These are phyloP conservation scores for Brachynemurus nebulosus DNA, from an alignment of 2,888 invertebrate genomes.

Conservation along the genomic window DNA sequence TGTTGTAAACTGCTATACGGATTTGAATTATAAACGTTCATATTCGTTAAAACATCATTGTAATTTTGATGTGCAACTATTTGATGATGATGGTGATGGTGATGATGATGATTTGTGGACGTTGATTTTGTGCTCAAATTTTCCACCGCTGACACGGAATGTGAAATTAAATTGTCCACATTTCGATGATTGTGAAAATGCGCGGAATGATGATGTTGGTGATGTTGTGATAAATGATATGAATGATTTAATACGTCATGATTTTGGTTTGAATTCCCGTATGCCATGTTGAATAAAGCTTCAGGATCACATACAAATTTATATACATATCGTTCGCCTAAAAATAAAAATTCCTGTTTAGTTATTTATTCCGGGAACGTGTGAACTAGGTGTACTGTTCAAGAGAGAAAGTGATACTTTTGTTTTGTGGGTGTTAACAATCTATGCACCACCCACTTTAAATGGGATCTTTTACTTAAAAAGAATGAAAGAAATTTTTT, in stretches of 20 bases:
- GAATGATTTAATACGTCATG: background rate
- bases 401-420: too few relatives aligned
- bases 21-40: conserved; percentile 7
- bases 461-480: background rate
- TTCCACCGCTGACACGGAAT: conserved; percentile 23
- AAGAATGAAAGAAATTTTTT: conserved; percentile 12
- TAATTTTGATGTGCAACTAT: conserved; percentile 22
- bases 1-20: conserved; percentile 10
- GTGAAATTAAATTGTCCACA: conserved; percentile 17
- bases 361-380: background rate
- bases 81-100: conserved; percentile 24
- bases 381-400: background rate
- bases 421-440: background rate
- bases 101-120: conserved; percentile 19
- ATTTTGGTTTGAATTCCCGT: conserved; percentile 30
- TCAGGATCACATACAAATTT: conserved; percentile 94
- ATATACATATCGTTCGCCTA: conserved; percentile 90
- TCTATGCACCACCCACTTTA: background rate
- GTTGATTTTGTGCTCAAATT: conserved; percentile 26
- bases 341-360: too few relatives aligned
- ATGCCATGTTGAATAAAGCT: conserved; percentile 74
- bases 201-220: conserved; percentile 10
- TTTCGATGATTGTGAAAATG: background rate
- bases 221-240: too few relatives aligned
- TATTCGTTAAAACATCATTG: conserved; percentile 30